phyloP scores from a whole-genome alignment of 2,113 vertebrate genomes.

The Lepisosteus osseus region DNA sequence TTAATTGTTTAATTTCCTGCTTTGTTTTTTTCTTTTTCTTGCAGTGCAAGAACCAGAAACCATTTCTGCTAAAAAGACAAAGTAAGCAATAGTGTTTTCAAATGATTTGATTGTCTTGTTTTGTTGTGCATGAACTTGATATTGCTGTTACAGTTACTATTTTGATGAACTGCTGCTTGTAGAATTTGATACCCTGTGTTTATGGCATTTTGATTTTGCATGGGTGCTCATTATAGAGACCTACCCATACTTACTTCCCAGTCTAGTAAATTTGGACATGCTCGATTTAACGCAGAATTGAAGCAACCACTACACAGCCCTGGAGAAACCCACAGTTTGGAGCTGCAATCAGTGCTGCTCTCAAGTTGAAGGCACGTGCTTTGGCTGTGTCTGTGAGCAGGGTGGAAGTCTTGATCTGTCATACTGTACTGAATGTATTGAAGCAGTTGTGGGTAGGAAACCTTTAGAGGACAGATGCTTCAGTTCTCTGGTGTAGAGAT shows the following conservation, averaged over 20 bases:
- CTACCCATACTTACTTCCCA: slow-evolving; percentile 27
- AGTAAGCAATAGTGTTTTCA: slow-evolving; percentile 61
- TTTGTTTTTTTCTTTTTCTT: slow-evolving; percentile 34
- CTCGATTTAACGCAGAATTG: slow-evolving; percentile 37
- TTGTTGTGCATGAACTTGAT: slow-evolving; percentile 15
- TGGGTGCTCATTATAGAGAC: slow-evolving; percentile 12
- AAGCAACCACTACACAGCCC: neutral
- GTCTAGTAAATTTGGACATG: slow-evolving; percentile 14
- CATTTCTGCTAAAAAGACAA: slow-evolving; percentile 73
- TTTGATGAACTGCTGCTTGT: slow-evolving; percentile 26
- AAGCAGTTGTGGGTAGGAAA: no score
- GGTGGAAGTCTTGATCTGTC: neutral
- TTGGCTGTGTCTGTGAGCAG: neutral
- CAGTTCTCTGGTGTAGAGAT: no score
- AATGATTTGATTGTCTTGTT: slow-evolving; percentile 14
- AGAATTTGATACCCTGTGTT: slow-evolving; percentile 1
- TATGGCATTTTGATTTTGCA: neutral
- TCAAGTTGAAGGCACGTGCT: slow-evolving; percentile 1
- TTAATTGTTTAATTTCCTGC: no score
- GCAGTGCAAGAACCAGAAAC: slow-evolving; percentile 80
- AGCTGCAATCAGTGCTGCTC: neutral
- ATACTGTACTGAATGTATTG: neutral
- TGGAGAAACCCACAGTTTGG: neutral
- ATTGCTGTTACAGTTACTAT: slow-evolving; percentile 10
- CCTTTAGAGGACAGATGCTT: no score